Evolutionary conservation across 1,140 invertebrate species (phyloP).

Genomic region (Gryon sp.): DNA sequence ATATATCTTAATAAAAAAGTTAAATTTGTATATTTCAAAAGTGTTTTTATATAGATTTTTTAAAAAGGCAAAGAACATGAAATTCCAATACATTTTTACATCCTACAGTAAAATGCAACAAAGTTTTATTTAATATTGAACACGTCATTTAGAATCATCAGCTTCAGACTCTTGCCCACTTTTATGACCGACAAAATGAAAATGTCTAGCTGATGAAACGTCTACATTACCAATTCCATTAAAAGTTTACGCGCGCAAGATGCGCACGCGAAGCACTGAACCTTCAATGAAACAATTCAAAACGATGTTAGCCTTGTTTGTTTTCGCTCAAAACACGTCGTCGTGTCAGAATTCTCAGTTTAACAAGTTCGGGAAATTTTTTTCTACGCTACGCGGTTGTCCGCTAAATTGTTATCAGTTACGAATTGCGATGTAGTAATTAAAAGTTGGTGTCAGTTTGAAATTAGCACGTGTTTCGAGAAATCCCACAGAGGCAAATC

Average conservation of each 20-base stretch:
- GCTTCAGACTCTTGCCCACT: not conserved
- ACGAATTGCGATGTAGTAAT: slow-evolving; percentile 52
- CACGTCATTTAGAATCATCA: not conserved
- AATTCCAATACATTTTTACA: too few species aligned
- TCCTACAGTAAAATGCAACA: not conserved
- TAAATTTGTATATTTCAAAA: too few species aligned
- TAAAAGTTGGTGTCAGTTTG: slow-evolving; percentile 52
- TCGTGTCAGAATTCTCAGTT: slow-evolving; percentile 26
- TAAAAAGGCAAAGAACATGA: too few species aligned
- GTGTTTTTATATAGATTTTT: too few species aligned
- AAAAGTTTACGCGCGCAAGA: slow-evolving; percentile 47
- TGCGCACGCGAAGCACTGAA: not conserved
- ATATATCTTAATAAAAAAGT: too few species aligned
- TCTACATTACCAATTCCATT: slow-evolving; percentile 41
- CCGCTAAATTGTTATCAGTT: slow-evolving; percentile 51
- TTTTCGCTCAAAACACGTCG: slow-evolving; percentile 36
- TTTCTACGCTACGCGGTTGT: slow-evolving; percentile 6
- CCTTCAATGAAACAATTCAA: slow-evolving; percentile 26
- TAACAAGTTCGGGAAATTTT: slow-evolving; percentile 34
- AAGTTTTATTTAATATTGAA: too few species aligned
- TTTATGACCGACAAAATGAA: slow-evolving; percentile 11
- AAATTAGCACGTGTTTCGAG: slow-evolving; percentile 52
- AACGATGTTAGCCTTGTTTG: slow-evolving; percentile 45
- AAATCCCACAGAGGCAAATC: slow-evolving; percentile 36
- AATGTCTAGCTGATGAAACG: not conserved